Evolutionary conservation across 2,888 invertebrate species (phyloP).

Genomic region (Fragum fragum): DNA sequence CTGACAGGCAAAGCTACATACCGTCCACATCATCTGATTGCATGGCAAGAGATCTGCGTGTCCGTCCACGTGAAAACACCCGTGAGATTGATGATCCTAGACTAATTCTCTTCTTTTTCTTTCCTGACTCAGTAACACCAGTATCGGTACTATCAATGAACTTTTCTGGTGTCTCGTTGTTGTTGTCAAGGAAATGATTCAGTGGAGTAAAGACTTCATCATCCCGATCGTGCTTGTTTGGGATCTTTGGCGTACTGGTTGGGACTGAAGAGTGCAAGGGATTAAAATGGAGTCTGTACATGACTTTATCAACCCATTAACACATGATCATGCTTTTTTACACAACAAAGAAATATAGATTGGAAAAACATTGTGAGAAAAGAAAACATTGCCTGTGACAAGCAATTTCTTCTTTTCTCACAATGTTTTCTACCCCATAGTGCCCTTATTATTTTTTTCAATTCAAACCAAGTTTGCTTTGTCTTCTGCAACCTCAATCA

Average conservation of each 20-base stretch:
- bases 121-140: conserved; percentile 54
- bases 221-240: conserved; percentile 62
- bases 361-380: too few species aligned
- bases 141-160: conserved; percentile 52
- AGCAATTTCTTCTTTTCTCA: too few species aligned
- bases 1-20: conserved; percentile 40
- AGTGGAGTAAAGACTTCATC: conserved; percentile 68
- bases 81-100: conserved; percentile 79
- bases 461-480: too few species aligned
- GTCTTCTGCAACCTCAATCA: too few species aligned
- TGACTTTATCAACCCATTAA: too few species aligned
- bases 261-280: conserved; percentile 63
- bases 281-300: too few species aligned
- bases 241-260: conserved; percentile 70
- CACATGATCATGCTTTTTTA: too few species aligned
- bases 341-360: too few species aligned
- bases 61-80: conserved; percentile 78
- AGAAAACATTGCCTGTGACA: too few species aligned
- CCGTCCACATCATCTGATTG: conserved; percentile 75
- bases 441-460: too few species aligned
- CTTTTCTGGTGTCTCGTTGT: conserved; percentile 49
- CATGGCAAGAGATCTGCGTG: conserved; percentile 80
- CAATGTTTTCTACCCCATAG: too few species aligned
- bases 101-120: conserved; percentile 78
- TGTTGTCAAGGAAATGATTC: conserved; percentile 65